phyloP scores from a whole-genome alignment of 2,113 vertebrate species.

The Platycercus adscitus region DNA sequence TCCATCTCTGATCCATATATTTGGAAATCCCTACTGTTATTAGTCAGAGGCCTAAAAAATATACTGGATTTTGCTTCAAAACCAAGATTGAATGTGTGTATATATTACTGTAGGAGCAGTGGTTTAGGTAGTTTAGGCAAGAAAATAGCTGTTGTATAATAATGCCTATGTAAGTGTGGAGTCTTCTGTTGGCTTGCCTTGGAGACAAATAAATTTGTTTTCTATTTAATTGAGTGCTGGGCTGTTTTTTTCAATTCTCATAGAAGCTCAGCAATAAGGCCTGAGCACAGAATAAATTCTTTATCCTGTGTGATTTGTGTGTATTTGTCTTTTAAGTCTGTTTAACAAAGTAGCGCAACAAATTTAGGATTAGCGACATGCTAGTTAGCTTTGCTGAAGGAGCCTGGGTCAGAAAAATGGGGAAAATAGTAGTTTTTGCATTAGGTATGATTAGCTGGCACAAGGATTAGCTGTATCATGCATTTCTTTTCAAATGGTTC shows the following conservation, averaged over 20 bases:
- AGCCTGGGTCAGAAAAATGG: neutral
- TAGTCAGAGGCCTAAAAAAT: conserved; percentile 15
- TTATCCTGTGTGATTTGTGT: conserved; percentile 17
- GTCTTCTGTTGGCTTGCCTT: neutral
- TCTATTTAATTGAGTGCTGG: neutral
- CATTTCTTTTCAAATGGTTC: neutral
- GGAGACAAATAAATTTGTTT: conserved; percentile 16
- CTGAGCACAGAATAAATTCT: conserved; percentile 11
- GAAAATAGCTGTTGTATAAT: neutral
- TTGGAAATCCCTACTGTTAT: conserved; percentile 4
- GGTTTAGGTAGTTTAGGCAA: neutral
- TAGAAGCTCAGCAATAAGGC: conserved; percentile 17
- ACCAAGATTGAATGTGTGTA: neutral
- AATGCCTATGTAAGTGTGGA: neutral
- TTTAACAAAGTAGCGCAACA: conserved; percentile 38
- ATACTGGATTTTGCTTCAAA: neutral
- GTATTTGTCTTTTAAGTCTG: conserved; percentile 28
- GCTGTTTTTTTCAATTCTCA: neutral
- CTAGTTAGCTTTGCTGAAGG: conserved; percentile 3
- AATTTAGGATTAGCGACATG: conserved; percentile 9
- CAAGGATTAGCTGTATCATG: neutral
- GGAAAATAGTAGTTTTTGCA: neutral
- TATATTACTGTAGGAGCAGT: neutral
- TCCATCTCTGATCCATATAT: neutral
- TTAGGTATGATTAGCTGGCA: neutral